Conservation (phyloP, 2,797 vertebrate species). For the Muscicapa comitata region DNA sequence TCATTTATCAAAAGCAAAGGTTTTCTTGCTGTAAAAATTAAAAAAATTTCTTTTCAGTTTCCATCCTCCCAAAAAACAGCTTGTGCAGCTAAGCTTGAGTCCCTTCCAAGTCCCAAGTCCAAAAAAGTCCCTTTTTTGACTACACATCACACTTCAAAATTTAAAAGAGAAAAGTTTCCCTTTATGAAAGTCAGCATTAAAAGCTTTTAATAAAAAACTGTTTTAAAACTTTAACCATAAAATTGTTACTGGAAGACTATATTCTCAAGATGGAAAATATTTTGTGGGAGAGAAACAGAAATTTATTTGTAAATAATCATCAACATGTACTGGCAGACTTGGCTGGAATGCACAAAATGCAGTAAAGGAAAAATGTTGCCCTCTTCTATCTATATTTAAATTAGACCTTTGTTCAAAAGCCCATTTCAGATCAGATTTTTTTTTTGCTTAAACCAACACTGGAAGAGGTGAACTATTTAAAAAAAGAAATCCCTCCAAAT, state of each 20-base stretch:
- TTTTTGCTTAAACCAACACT: constrained; percentile 34
- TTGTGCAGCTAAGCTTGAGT: background rate
- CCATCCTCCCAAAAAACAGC: background rate
- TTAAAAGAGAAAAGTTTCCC: background rate
- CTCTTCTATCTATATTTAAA: constrained; percentile 66
- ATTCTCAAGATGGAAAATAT: background rate
- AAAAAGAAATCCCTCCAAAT: background rate
- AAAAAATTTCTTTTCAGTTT: background rate
- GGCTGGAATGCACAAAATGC: background rate
- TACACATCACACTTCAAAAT: background rate
- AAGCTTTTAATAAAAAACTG: background rate
- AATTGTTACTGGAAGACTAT: background rate
- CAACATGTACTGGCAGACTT: background rate
- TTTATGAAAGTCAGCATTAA: background rate
- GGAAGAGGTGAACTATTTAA: constrained; percentile 4
- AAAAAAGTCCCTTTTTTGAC: background rate
- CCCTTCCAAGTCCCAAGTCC: background rate
- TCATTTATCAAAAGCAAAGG: background rate
- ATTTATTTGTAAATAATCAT: background rate
- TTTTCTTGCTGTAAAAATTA: background rate
- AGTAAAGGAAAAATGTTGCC: constrained; percentile 16
- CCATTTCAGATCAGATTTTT: background rate
- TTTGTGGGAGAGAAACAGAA: background rate
- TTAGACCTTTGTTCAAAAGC: constrained; percentile 42
- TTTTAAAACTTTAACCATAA: background rate